Conservation (phyloP, 2,797 vertebrate species). For the Kryptolebias ocellatus region DNA sequence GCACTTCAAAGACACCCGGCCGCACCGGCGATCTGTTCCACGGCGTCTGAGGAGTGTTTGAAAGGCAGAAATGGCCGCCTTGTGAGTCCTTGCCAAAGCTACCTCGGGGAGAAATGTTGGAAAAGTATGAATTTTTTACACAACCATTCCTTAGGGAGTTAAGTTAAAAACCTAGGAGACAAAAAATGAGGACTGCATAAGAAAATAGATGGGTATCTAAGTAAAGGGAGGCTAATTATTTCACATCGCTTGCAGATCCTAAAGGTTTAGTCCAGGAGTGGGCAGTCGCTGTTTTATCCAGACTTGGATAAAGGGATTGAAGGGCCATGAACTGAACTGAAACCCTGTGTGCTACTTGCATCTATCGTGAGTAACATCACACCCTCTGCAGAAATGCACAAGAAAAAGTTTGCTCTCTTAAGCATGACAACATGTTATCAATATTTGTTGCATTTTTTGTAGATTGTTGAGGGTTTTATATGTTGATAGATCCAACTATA, state of each 20-base stretch:
- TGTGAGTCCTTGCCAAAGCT: constrained; percentile 83
- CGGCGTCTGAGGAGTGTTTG: constrained; percentile 79
- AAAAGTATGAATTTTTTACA: constrained; percentile 84
- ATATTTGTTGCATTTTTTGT: no score
- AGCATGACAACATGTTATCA: no score
- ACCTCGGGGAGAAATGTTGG: constrained; percentile 83
- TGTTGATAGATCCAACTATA: no score
- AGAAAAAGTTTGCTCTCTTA: no score
- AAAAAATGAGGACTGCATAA: constrained; percentile 59
- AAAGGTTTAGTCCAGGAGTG: constrained; percentile 54
- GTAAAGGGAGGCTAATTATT: constrained; percentile 78
- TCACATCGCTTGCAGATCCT: constrained; percentile 70
- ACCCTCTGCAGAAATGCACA: no score
- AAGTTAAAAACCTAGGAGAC: constrained; percentile 36
- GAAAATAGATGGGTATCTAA: constrained; percentile 58
- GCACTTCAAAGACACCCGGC: constrained; percentile 80
- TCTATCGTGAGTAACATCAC: no score
- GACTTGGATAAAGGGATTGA: no score
- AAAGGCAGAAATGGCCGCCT: constrained; percentile 83
- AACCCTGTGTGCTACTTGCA: no score
- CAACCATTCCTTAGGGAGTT: constrained; percentile 67
- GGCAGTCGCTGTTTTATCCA: no score
- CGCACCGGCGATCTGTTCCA: constrained; percentile 79
- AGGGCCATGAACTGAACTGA: no score
- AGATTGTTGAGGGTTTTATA: no score